These are phyloP conservation scores for Balearica regulorum DNA, from an alignment of 2,797 vertebrate genomes.

Conservation along the genomic window DNA sequence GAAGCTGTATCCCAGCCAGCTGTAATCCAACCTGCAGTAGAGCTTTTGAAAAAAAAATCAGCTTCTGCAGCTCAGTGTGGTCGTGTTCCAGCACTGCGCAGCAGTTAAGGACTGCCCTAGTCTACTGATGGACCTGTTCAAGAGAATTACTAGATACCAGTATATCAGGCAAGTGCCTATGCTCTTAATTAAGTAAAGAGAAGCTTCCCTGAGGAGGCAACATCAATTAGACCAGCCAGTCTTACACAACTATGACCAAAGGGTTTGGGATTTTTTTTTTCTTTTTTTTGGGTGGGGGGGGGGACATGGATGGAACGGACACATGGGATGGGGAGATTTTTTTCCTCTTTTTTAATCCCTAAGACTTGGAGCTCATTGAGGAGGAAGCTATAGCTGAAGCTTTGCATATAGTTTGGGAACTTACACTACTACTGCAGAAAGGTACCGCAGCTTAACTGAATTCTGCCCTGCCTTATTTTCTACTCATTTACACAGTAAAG, in stretches of 20 bases:
- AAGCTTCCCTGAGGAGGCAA: not conserved
- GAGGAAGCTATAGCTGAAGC: not conserved
- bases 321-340: rapidly evolving
- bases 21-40: not conserved
- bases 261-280: not conserved
- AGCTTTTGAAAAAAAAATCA: slow-evolving; percentile 1
- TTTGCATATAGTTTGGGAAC: not conserved
- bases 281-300: not conserved
- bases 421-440: not conserved
- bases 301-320: too few relatives aligned
- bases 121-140: not conserved
- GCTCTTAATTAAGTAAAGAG: slow-evolving; percentile 39
- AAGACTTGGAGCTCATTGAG: not conserved
- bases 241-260: not conserved
- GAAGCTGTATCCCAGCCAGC: not conserved
- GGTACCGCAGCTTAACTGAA: not conserved
- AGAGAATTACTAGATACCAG: not conserved
- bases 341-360: not conserved
- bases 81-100: not conserved
- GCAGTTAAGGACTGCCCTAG: not conserved
- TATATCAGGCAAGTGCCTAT: not conserved
- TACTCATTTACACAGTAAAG: not conserved
- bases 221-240: slow-evolving; percentile 29
- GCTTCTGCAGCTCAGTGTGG: not conserved
- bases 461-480: not conserved